Percentiles rank a stretch among this genome's conserved stretches.
Conservation (phyloP, 1,140 invertebrate species). For the Drosophila bocki region DNA sequence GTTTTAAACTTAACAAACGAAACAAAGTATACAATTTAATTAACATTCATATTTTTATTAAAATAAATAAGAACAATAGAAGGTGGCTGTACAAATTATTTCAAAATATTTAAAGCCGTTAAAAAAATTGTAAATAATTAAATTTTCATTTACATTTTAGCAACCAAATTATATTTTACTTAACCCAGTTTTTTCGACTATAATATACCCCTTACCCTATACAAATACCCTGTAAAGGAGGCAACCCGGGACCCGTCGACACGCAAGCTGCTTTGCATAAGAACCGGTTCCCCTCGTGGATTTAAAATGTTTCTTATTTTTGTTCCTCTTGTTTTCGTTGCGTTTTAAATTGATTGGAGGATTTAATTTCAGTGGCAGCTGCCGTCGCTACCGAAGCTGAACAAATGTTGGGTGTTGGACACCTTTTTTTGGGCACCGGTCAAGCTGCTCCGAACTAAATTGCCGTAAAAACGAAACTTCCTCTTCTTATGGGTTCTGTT, state of each 20-base stretch:
- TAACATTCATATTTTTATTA: too few relatives aligned
- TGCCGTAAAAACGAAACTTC: conserved; percentile 47
- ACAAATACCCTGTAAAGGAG: background rate
- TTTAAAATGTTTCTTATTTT: conserved; percentile 51
- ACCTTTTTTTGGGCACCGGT: conserved; percentile 51
- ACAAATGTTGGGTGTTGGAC: conserved; percentile 47
- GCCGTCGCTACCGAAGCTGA: conserved; percentile 53
- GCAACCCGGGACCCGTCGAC: background rate
- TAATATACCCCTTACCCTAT: background rate
- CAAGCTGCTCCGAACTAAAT: conserved; percentile 50
- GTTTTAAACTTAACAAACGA: too few relatives aligned
- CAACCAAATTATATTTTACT: background rate
- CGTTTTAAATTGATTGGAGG: conserved; percentile 80
- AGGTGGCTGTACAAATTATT: background rate
- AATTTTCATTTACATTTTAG: background rate
- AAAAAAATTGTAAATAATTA: background rate
- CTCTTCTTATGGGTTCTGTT: conserved; percentile 8
- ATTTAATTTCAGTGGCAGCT: conserved; percentile 82
- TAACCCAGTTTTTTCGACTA: background rate
- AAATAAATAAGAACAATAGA: background rate
- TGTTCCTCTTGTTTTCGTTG: conserved; percentile 19
- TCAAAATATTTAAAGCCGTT: rapidly evolving
- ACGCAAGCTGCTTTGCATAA: conserved; percentile 76
- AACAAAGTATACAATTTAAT: too few relatives aligned
- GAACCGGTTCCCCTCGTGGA: conserved; percentile 71